Percentiles rank a stretch among this genome's conserved stretches.
Conservation (phyloP, 2,113 vertebrate genomes). For the Cynopterus brachyotis region DNA sequence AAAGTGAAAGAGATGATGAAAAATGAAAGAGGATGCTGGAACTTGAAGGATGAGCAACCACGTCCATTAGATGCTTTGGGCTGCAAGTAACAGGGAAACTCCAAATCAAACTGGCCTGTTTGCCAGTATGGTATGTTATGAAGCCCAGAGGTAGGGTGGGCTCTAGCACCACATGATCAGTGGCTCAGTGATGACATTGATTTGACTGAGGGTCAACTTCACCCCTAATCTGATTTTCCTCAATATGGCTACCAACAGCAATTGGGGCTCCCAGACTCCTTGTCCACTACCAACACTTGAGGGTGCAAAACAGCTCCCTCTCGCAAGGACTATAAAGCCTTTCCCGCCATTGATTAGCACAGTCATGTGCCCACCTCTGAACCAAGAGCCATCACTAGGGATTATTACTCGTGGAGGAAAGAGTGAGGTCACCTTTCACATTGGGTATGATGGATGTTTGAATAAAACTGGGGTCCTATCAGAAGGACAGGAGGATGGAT, state of each 20-base stretch:
- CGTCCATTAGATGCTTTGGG: neutral
- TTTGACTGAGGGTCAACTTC: neutral
- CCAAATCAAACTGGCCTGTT: neutral
- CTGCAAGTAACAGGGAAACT: neutral
- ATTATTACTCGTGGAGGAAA: neutral
- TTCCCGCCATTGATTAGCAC: neutral
- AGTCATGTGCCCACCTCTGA: neutral
- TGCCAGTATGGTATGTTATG: neutral
- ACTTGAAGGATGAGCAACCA: neutral
- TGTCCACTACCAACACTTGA: neutral
- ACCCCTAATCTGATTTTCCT: neutral
- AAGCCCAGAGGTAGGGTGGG: neutral
- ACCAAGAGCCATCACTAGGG: neutral
- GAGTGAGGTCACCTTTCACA: neutral
- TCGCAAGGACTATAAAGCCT: neutral
- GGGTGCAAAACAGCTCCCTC: neutral
- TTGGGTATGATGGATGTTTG: neutral
- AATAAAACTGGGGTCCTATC: neutral
- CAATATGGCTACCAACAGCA: neutral
- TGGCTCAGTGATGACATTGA: neutral
- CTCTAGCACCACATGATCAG: neutral
- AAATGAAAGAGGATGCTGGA: neutral
- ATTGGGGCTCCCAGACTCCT: neutral
- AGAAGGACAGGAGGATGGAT: neutral
- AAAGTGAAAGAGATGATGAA: neutral